Percentiles rank a stretch among this genome's conserved stretches.
These are phyloP conservation scores for Taurulus bubalis DNA, from an alignment of 2,113 vertebrate genomes.

Conservation along the genomic window DNA sequence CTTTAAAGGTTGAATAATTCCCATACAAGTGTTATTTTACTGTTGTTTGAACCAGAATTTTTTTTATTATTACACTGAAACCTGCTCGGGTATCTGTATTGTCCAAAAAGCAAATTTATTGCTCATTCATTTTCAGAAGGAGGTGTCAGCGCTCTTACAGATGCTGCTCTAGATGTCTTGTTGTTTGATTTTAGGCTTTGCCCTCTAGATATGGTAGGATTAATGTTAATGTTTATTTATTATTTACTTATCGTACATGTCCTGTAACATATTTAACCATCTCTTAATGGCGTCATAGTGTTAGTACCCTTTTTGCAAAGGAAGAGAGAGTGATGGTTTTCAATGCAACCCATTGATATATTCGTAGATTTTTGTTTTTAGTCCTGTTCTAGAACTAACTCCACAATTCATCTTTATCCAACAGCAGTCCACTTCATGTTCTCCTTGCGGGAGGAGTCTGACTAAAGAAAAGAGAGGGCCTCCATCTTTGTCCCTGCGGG, in stretches of 20 bases:
- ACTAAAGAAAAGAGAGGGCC: slow-evolving; percentile 89
- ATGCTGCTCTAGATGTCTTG: background rate
- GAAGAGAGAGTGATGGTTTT: background rate
- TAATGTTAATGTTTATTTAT: slow-evolving; percentile 9
- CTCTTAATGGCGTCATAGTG: background rate
- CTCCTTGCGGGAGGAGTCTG: slow-evolving; percentile 93
- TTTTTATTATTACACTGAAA: no score
- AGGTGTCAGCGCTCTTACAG: background rate
- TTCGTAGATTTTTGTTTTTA: background rate
- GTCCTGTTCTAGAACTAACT: slow-evolving; percentile 12
- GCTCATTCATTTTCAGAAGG: background rate
- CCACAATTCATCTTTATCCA: slow-evolving; percentile 15
- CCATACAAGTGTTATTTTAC: background rate
- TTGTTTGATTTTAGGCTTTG: background rate
- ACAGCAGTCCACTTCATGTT: slow-evolving; percentile 92
- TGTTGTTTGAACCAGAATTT: slow-evolving; percentile 1
- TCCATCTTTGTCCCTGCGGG: slow-evolving; percentile 88
- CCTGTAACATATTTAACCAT: background rate
- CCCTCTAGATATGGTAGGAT: background rate
- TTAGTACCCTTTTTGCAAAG: background rate
- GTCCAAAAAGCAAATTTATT: background rate
- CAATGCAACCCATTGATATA: background rate
- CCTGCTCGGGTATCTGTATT: background rate
- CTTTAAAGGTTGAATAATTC: background rate
- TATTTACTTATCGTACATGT: slow-evolving; percentile 55